Base-by-base conservation (phyloP, 2,113 vertebrate species). In the Ochotona princeps region DNA sequence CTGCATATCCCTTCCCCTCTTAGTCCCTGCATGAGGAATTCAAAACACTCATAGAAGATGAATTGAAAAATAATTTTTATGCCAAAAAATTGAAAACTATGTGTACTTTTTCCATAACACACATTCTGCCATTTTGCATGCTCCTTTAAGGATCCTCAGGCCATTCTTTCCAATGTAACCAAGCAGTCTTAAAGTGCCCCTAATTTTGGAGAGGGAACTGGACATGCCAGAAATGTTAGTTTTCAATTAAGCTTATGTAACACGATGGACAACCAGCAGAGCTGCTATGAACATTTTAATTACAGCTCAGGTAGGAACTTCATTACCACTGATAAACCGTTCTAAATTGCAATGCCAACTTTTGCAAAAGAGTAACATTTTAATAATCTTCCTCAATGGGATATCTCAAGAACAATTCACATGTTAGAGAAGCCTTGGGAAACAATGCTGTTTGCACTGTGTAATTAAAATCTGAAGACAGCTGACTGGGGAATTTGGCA, bases 361-460 rank as follows among this genome's bases (percentile, higher is more conserved):
- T 91, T 78, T 65, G 63, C 60, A 87, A 92, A 93, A 44, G 18
- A 79, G 38, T 83, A 87, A 86, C 17, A 30, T 81, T 83, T 95
- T 92, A 94, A 94, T 93, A 91, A 87, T 44, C 57, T 73, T 87
- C 12, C 81, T 91, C 66, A 63, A 32, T 83, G 51, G 63, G 26
- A 57, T 73, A 91, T n/a, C 87, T 89, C 80, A 87, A 93, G 74
- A 92, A 85, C 49, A 87, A 85, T 67, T 88, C 80, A 83, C 60
- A 66, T 83, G 81, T 70, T 14, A 83, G 66, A 57, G 49, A 91
- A 87, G 87, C 8, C 73, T 91, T 70, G 69, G 87, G 80, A 94
- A 95, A 94, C 54, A 67, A n/a, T 35, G 44, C n/a, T 91, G 73
- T 81, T 69, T 95, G 72, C 44, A 35, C 18, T 30, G 5, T 44